Evolutionary conservation across 2,888 invertebrate genomes (phyloP), one percentile per base, ranked within the genome.

Genomic region (Leptothorax acervorum): DNA sequence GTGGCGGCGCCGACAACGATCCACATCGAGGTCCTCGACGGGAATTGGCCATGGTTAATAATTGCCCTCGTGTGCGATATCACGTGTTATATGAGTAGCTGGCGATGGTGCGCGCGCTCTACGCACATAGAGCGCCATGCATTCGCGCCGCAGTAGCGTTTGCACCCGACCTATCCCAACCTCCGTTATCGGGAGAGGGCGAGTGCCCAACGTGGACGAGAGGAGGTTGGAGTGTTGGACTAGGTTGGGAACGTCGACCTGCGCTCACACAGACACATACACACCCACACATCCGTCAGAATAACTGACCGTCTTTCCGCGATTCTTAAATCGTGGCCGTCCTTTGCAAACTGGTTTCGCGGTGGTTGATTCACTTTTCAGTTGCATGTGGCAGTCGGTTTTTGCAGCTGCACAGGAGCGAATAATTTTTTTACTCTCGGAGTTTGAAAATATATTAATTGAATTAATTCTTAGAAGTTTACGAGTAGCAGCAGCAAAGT

Each of bases 131-230:
- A 70, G 65, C 84, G 83, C 42, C 51, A 39, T 84, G 76, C 86
- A 83, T 84, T 84, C 74, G 86, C 79, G 85, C 74, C 65, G 74
- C 65, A 28, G n/a, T 31, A 84, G 78, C 89, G 85, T 89, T 86
- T 81, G 84, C 88, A 84, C 89, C 89, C 90, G 93, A 92, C 93
- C 93, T 93, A 92, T 92, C 92, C 86, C 93, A 92, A 92, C 85
- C 91, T 91, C 66, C 92, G 93, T 91, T 92, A 92, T 89, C 86
- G 91, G 74, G 90, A 90, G 90, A 92, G 91, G 90, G 92, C 92
- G 91, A 90, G 89, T 84, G 88, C 86, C 89, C 73, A 66, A 71
- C n/a, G 39, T 55, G 31, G 71, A 53, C 18, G 28, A 51, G 68
- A 65, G 39, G 63, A 81, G 75, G 70, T 86, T 85, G 70, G 48